Conservation (phyloP, 2,797 vertebrate species). For the Malacoctenus gilli region DNA sequence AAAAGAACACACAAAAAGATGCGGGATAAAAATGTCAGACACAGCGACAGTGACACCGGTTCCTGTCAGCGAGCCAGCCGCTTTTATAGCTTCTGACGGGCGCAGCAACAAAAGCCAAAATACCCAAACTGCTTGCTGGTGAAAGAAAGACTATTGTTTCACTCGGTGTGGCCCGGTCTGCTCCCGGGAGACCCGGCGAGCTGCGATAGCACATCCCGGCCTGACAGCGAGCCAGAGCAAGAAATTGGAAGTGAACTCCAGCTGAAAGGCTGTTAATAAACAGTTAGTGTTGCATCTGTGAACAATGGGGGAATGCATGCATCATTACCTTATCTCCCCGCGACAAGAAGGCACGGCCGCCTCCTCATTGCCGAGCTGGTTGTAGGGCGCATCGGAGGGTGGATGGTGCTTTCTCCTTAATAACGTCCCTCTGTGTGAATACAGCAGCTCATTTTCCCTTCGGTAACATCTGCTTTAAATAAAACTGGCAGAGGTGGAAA, state of each 20-base stretch:
- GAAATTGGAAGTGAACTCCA: constrained; percentile 20
- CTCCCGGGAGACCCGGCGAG: constrained; percentile 29
- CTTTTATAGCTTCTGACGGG: constrained; percentile 35
- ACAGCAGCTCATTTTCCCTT: too few relatives aligned
- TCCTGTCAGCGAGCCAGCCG: constrained; percentile 28
- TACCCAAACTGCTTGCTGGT: constrained; percentile 57
- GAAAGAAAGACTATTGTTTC: constrained; percentile 59
- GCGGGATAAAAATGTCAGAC: constrained; percentile 52
- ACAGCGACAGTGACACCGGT: constrained; percentile 47
- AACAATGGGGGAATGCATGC: constrained; percentile 21
- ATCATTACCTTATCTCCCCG: constrained; percentile 24
- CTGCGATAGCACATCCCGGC: constrained; percentile 5
- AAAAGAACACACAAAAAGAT: constrained; percentile 47
- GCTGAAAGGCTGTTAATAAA: constrained; percentile 47
- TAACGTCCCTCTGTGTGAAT: too few relatives aligned
- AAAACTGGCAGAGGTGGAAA: too few relatives aligned
- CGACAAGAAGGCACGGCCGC: constrained; percentile 24
- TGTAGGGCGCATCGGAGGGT: too few relatives aligned
- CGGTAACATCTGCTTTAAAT: too few relatives aligned
- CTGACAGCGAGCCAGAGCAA: constrained; percentile 27
- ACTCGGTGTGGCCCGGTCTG: constrained; percentile 29
- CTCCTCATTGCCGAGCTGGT: neutral
- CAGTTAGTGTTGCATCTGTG: constrained; percentile 11
- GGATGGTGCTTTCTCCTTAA: too few relatives aligned
- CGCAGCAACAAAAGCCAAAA: constrained; percentile 47